Evolutionary conservation across 2,888 invertebrate genomes (phyloP).

Genomic region (Calliopum simillimum): DNA sequence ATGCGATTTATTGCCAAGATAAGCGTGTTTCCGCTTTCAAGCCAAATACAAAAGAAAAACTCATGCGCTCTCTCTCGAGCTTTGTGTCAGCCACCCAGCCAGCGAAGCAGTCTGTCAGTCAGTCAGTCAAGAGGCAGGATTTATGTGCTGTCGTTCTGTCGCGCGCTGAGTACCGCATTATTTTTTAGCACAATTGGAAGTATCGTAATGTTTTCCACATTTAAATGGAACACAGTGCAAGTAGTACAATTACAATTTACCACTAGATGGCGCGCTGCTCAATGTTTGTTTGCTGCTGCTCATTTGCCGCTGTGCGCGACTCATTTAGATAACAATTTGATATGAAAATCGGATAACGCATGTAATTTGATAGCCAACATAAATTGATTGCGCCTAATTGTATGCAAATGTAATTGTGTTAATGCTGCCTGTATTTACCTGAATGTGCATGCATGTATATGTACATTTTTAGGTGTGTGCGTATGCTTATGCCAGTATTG

Average conservation of each 20-base stretch:
- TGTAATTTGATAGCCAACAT: slow-evolving; percentile 21
- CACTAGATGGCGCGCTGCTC: neutral
- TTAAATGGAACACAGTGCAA: neutral
- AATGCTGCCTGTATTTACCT: slow-evolving; percentile 14
- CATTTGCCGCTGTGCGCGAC: neutral
- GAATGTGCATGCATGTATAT: neutral
- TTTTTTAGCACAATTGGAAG: neutral
- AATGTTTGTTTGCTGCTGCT: neutral
- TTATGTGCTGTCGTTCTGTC: slow-evolving; percentile 5
- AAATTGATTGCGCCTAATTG: slow-evolving; percentile 19
- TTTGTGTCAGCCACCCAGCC: neutral
- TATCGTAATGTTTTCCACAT: neutral
- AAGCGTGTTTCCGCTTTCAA: slow-evolving; percentile 50
- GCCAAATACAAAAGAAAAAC: too few relatives aligned
- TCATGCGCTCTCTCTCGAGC: neutral
- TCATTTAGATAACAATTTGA: slow-evolving; percentile 31
- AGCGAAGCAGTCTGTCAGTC: slow-evolving; percentile 4
- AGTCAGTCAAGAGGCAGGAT: slow-evolving; percentile 20
- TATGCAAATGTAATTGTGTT: slow-evolving; percentile 35
- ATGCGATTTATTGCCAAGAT: slow-evolving; percentile 64
- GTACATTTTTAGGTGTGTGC: neutral
- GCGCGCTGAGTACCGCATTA: slow-evolving; percentile 1
- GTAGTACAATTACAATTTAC: neutral
- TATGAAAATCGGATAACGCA: slow-evolving; percentile 4
- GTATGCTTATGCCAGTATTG: slow-evolving; percentile 3